Evolutionary conservation across 2,888 invertebrate species (phyloP).

Genomic region (Lampropteryx suffumata): DNA sequence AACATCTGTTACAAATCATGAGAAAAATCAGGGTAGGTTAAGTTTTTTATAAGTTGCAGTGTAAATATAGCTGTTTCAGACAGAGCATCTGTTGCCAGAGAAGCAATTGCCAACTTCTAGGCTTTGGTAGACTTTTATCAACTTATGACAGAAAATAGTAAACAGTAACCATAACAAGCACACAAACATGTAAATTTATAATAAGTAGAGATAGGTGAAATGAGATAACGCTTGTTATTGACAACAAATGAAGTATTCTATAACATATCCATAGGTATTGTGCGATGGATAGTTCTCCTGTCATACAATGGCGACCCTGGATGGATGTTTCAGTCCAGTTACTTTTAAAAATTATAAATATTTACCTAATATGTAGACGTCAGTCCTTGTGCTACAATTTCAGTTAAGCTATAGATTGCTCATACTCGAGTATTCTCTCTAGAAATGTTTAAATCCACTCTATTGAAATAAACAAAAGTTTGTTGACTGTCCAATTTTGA

Average conservation of each 20-base stretch:
- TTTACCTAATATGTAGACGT: conserved; percentile 77
- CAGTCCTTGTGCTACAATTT: conserved; percentile 75
- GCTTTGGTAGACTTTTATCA: conserved; percentile 27
- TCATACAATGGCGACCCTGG: conserved; percentile 82
- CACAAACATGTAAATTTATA: conserved; percentile 31
- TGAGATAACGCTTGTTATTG: conserved; percentile 48
- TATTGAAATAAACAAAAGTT: conserved; percentile 82
- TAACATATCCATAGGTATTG: conserved; percentile 36
- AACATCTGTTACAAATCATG: conserved; percentile 11
- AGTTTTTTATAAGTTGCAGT: neutral
- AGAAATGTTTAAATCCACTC: conserved; percentile 72
- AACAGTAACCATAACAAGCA: conserved; percentile 17
- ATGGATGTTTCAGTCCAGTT: conserved; percentile 55
- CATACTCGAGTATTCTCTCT: conserved; percentile 73
- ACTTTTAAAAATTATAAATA: conserved; percentile 51
- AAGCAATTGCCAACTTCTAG: conserved; percentile 32
- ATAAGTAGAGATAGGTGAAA: conserved; percentile 33
- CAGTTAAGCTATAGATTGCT: conserved; percentile 68
- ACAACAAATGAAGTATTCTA: conserved; percentile 47
- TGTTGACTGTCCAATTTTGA: conserved; percentile 82
- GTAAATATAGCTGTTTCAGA: conserved; percentile 7
- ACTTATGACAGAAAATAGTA: conserved; percentile 32
- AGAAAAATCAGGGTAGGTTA: conserved; percentile 18
- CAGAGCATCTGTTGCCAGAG: conserved; percentile 19
- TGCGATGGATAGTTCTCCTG: conserved; percentile 53